Base-by-base conservation (phyloP, 2,113 vertebrate genomes). In the Hyaena hyaena region DNA sequence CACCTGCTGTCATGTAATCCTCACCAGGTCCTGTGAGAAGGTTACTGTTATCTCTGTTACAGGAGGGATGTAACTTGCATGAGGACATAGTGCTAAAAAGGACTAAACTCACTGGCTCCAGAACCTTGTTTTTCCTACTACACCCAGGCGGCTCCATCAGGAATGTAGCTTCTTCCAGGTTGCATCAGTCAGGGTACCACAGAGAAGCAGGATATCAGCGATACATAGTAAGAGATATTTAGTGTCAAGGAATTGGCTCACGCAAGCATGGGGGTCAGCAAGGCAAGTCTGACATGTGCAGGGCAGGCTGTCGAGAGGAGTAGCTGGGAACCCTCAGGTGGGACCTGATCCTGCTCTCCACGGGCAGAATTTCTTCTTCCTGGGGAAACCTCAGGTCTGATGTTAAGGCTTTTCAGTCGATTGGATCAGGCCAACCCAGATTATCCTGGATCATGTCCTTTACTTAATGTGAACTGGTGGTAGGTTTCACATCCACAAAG, bases 241-340 rank as follows among this genome's bases (percentile, higher is more conserved):
- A 31, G 21, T n/a, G 11, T 61, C 35, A 21, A 71, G 61, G 61
- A 48, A 10, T 10, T 61, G 58, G 48, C 24, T 83, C 19, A 4
- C 0, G 0, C 0, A 10, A 28, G 73, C 21, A 0, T 19, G 5
- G 14, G 16, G 31, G 10, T 16, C 50, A 7, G 33, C 0, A 1
- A 48, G 39, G 21, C 10, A 66, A 58, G 50, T 28, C 33, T 5
- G 26, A 53, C 6, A 45, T n/a, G 10, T 16, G n/a, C 8, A 15
- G 65, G 43, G 35, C 23, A 19, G 43, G n/a, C 10, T 5, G 0
- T 39, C 11, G 9, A 61, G 48, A 65, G 81, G 17, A 24, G 43
- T 21, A 28, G 10, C 58, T 43, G 26, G 3, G 61, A 48, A 19
- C 12, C 39, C 45, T 50, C 0, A 1, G 81, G 23, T 33, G 43